Evolutionary conservation across 2,113 vertebrate species (phyloP).

Genomic region (Myotis yumanensis): DNA sequence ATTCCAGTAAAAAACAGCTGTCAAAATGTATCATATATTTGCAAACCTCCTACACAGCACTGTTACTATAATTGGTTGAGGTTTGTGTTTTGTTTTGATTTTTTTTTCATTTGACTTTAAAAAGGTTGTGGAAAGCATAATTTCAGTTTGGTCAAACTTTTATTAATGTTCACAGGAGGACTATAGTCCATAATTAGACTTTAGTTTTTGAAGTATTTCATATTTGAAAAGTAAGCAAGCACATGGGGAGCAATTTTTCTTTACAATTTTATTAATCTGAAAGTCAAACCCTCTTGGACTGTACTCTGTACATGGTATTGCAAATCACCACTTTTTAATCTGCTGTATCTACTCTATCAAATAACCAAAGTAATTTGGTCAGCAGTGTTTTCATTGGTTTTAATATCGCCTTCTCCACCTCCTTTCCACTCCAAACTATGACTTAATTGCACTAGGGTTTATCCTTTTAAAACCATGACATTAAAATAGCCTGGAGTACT

Average conservation of each 20-base stretch:
- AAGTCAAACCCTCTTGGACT: slow-evolving; percentile 64
- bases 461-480: slow-evolving; percentile 42
- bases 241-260: slow-evolving; percentile 70
- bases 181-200: slow-evolving; percentile 75
- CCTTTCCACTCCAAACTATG: slow-evolving; percentile 43
- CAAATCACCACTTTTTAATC: slow-evolving; percentile 57
- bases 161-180: slow-evolving; percentile 74
- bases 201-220: slow-evolving; percentile 74
- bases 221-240: slow-evolving; percentile 72
- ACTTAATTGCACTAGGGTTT: slow-evolving; percentile 60
- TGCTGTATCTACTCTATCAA: slow-evolving; percentile 40
- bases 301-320: background rate
- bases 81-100: slow-evolving; percentile 50
- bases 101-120: slow-evolving; percentile 84
- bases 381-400: slow-evolving; percentile 59
- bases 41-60: slow-evolving; percentile 82
- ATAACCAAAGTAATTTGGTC: slow-evolving; percentile 42
- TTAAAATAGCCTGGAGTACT: background rate
- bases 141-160: slow-evolving; percentile 83
- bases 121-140: slow-evolving; percentile 86
- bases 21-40: slow-evolving; percentile 80
- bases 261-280: slow-evolving; percentile 69
- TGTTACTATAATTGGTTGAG: slow-evolving; percentile 86
- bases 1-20: slow-evolving; percentile 82
- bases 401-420: slow-evolving; percentile 47